Conservation (phyloP, 2,888 invertebrate species). For the Hirtodrosophila cameraria region DNA sequence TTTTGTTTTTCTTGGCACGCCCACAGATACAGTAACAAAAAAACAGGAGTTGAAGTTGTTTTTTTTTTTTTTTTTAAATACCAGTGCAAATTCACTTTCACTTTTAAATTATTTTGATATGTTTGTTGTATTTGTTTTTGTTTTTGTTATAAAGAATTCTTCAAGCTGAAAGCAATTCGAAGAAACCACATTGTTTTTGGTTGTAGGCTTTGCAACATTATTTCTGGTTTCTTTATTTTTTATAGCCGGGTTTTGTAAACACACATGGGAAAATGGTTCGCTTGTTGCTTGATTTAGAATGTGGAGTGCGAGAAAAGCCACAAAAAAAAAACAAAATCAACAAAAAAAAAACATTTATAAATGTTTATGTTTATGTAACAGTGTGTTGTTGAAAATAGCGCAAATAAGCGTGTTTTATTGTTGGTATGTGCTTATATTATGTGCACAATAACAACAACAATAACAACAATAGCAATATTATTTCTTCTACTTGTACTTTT, state of each 20-base stretch:
- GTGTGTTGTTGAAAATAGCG: conserved; percentile 67
- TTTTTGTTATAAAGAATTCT: conserved; percentile 54
- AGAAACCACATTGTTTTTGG: conserved; percentile 40
- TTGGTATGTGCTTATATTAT: conserved; percentile 19
- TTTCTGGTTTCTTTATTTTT: conserved; percentile 51
- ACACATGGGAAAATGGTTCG: conserved; percentile 44
- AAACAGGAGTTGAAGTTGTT: conserved; percentile 28
- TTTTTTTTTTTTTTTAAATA: conserved; percentile 8
- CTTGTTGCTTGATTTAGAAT: conserved; percentile 22
- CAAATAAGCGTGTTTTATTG: conserved; percentile 53
- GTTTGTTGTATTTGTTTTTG: conserved; percentile 24
- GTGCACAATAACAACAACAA: no score
- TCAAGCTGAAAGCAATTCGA: conserved; percentile 38
- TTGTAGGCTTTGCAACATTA: conserved; percentile 41
- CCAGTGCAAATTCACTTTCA: conserved; percentile 65
- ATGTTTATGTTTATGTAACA: conserved; percentile 62
- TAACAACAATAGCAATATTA: conserved; percentile 39
- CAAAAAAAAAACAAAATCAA: conserved; percentile 4
- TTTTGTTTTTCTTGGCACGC: conserved; percentile 38
- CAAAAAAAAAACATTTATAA: conserved; percentile 30
- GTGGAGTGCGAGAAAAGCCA: conserved; percentile 1
- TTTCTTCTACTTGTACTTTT: conserved; percentile 47
- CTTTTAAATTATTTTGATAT: conserved; percentile 49
- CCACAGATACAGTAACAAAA: conserved; percentile 31
- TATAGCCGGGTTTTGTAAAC: conserved; percentile 62